Evolutionary conservation across 2,113 vertebrate species (phyloP).

Genomic region (Odocoileus hemionus): DNA sequence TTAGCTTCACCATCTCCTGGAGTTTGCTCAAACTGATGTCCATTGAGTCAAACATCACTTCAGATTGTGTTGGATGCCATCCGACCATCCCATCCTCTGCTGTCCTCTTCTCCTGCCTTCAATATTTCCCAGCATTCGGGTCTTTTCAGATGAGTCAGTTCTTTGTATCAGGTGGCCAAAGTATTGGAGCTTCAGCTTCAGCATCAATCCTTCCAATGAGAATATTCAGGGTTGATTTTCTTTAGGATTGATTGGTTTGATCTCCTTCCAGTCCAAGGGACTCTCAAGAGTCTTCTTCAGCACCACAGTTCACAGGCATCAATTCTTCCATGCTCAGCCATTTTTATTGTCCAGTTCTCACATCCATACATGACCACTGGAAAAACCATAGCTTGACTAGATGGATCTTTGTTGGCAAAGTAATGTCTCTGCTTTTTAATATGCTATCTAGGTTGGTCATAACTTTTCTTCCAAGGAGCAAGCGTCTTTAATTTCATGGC

Average conservation of each 20-base stretch:
- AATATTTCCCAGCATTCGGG: not conserved
- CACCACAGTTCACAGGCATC: not conserved
- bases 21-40: not conserved
- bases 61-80: fast-evolving
- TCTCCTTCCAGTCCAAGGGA: not conserved
- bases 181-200: not conserved
- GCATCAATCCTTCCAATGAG: not conserved
- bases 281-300: not conserved
- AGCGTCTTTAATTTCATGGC: not conserved
- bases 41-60: not conserved
- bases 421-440: not conserved
- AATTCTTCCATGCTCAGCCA: not conserved
- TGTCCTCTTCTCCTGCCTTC: not conserved
- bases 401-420: not conserved
- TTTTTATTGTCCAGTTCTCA: not conserved
- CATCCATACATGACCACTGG: not conserved
- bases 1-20: not conserved
- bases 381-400: not conserved
- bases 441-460: not conserved
- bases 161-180: not conserved
- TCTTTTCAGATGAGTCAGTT: not conserved
- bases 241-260: not conserved
- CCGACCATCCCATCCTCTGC: not conserved
- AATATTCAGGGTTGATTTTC: not conserved
- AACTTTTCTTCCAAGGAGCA: not conserved